Base-by-base conservation (phyloP, 2,113 vertebrate species). In the Podarcis raffonei region DNA sequence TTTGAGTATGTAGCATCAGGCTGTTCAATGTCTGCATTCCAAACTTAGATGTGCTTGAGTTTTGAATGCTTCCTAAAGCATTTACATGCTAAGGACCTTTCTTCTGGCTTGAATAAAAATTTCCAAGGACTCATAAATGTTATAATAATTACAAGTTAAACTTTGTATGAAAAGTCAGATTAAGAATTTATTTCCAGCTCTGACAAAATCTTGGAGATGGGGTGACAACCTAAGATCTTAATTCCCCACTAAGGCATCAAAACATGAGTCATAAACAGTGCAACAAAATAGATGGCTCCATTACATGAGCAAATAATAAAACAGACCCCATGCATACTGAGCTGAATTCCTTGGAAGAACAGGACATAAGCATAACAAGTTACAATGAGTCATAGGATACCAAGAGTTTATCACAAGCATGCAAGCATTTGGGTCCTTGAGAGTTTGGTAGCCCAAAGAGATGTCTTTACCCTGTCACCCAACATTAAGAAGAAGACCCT, bases 11-110 rank as follows among this genome's bases (percentile, higher is more conserved):
- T 81, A 82, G 25, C 80, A 87, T 88, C 80, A 88, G 23, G 6
- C 37, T 83, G 27, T 88, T 82, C 80, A 82, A 66, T 65, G 30
- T 88, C 87, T 66, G 80, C 80, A 83, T 88, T 88, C 87, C 59
- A 83, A 39, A 32, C 30, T 35, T 65, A 65, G 35, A 75, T 83
- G 35, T 83, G 80, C 71, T 75, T 88, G 79, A 82, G 39, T 88
- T 68, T 65, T 82, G 32, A 88, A 82, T 23, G 37, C 66, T 71
- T 87, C 77, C n/a, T 87, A 57, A 71, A 80, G 66, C 68, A 87
- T 74, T 87, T 27, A 80, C 65, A 72, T 72, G 66, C 77, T 71
- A 68, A 88, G 35, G 48, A 87, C 18, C 79, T n/a, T 82, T 53
- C 68, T 65, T 35, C 35, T 88, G 69, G 13, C 37, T 82, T 62